Evolutionary conservation across 2,797 vertebrate species (phyloP), one percentile per base, ranked within the genome.

Genomic region (Thunnus albacares): DNA sequence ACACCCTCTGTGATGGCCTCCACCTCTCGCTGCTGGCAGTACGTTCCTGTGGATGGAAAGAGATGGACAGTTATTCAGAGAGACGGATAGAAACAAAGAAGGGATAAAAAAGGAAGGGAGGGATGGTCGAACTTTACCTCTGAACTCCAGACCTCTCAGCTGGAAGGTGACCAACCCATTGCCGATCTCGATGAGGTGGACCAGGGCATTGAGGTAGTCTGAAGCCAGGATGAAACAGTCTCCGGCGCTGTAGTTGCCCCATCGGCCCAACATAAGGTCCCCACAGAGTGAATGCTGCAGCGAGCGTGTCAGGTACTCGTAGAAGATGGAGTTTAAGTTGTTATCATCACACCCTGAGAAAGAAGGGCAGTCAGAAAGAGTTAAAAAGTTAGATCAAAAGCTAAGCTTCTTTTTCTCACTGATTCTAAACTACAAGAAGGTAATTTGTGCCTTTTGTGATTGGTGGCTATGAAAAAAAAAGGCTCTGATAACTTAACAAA

Each of bases 211-310:
- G 95, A 99, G 98, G 96, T 99, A 99, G 96, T 99, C 98, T 7
- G 98, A 99, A 24, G 98, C 98, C 85, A 99, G 96, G 86, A 99
- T 99, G 95, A 99, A 99, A 86, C 98, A 99, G 94, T 99, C 98
- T n/a, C 98, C 98, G 2, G 97, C 97, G 77, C 95, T 96, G 94
- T 97, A 98, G 94, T 97, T 99, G 61, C 98, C 98, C 98, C 98
- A 99, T 49, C 98, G 97, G 57, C 98, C 98, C 68, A 99, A 94
- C 88, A 95, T 90, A 79, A 99, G 94, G 94, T 99, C 98, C 24
- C 98, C 98, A 64, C 98, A 98, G 28, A 99, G 96, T 2, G 96
- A 97, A 63, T 97, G 96, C 94, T 99, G 98, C 75, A 99, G 95
- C 1, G 98, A 97, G 86, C 97, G 96, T 0, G 98, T 98, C 94